These are phyloP conservation scores for Gulo gulo DNA, from an alignment of 2,113 vertebrate genomes.

Conservation along the genomic window DNA sequence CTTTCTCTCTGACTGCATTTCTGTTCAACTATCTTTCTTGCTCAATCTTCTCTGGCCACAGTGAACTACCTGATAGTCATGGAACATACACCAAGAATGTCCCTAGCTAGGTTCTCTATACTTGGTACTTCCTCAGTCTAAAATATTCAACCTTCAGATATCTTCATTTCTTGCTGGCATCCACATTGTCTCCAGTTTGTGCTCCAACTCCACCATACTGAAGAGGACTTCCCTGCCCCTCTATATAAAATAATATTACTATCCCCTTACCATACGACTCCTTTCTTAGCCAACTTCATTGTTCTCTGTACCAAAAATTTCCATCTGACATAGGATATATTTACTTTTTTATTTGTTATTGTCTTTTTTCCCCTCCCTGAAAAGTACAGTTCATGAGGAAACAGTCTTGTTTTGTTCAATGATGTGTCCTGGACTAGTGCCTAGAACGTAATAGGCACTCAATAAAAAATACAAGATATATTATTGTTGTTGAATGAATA, in stretches of 20 bases:
- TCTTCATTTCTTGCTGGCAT: neutral
- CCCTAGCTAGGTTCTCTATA: neutral
- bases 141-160: neutral
- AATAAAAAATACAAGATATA: neutral
- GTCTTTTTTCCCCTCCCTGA: neutral
- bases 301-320: neutral
- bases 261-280: neutral
- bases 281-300: neutral
- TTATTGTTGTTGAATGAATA: neutral
- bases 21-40: neutral
- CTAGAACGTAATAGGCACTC: neutral
- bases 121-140: neutral
- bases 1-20: neutral
- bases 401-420: neutral
- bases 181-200: neutral
- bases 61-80: neutral
- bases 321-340: neutral
- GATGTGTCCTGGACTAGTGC: neutral
- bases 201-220: neutral
- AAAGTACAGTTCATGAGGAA: neutral
- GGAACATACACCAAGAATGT: neutral
- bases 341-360: neutral
- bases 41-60: neutral
- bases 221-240: neutral
- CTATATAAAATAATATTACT: neutral